Evolutionary conservation across 2,888 invertebrate genomes (phyloP).

Genomic region (Neria commutata): DNA sequence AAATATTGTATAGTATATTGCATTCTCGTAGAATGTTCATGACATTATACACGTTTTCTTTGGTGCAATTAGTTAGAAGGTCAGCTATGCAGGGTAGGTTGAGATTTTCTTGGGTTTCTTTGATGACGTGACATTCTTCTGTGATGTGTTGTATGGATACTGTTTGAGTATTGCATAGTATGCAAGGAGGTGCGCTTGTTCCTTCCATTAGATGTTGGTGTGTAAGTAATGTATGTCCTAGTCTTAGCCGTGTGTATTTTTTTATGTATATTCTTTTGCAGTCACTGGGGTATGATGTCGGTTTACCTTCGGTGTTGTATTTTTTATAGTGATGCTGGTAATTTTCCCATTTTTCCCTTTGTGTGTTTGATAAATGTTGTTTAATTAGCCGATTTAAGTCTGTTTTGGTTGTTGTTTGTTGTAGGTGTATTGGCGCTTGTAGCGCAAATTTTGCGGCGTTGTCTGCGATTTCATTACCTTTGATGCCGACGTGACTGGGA

Average conservation of each 20-base stretch:
- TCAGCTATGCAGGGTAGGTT: no score
- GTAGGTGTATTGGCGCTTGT: background rate
- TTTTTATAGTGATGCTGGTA: background rate
- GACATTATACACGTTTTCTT: no score
- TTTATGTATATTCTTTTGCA: background rate
- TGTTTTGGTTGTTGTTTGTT: background rate
- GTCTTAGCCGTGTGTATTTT: background rate
- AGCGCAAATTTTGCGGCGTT: background rate
- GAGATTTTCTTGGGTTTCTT: no score
- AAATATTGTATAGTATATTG: no score
- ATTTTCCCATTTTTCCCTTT: background rate
- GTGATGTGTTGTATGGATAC: background rate
- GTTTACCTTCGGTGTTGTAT: background rate
- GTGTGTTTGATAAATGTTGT: background rate
- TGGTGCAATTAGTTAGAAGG: no score
- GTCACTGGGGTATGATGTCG: background rate
- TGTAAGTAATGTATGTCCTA: background rate
- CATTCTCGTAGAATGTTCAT: no score
- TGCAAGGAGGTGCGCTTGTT: background rate
- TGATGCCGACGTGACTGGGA: background rate
- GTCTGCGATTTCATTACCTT: background rate
- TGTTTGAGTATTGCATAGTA: background rate
- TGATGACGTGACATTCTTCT: slow-evolving; percentile 4
- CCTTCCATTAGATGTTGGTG: slow-evolving; percentile 8
- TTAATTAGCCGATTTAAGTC: background rate